Base-by-base conservation (phyloP, 2,797 vertebrate genomes). In the Caiman crocodilus region DNA sequence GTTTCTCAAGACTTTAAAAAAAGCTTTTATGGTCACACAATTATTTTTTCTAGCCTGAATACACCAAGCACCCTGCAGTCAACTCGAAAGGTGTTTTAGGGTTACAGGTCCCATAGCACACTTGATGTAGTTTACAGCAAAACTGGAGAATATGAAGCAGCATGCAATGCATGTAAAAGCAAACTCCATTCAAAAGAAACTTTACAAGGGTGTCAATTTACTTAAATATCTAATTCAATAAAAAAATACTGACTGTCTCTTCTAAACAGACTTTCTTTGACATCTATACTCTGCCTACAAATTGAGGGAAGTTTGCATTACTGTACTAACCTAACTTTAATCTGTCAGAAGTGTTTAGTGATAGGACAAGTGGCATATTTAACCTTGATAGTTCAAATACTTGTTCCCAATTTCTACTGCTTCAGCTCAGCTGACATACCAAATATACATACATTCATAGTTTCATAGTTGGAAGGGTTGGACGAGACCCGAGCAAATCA, bases 381-480 rank as follows among this genome's bases (percentile, higher is more conserved):
- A 59, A 35, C 56, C 79, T 30, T 61, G 78, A 25, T 58, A 90
- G 61, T 26, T 91, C 85, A 25, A 42, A 14, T 71, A 71, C 32
- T 42, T 71, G n/a, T 71, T 20, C 32, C 13, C 14, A 23, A 42
- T 21, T 42, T 14, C 20, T 82, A 58, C 74, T 69, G 60, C 63
- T n/a, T 69, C 61, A 80, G 58, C 18, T 58, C 58, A 78, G 5
- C 10, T 6, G 90, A 73, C 4, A 77, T 11, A 64, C 77, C 84
- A 90, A 93, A 90, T 73, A 95, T 92, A 97, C 96, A 5, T 96
- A 98, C 96, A 65, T 91, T 96, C 84, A 76, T 1, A 50, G 42
- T 50, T 50, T 50, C 42, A 50, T 50, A 50, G 42, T 50, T 50
- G 10, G 9, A 10, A 50, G 10, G 42, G 9, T 50, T 10, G 2